Percentiles rank a stretch among this genome's conserved stretches.
These are phyloP conservation scores for Pristis pectinata DNA, from an alignment of 2,797 vertebrate species.

Conservation along the genomic window DNA sequence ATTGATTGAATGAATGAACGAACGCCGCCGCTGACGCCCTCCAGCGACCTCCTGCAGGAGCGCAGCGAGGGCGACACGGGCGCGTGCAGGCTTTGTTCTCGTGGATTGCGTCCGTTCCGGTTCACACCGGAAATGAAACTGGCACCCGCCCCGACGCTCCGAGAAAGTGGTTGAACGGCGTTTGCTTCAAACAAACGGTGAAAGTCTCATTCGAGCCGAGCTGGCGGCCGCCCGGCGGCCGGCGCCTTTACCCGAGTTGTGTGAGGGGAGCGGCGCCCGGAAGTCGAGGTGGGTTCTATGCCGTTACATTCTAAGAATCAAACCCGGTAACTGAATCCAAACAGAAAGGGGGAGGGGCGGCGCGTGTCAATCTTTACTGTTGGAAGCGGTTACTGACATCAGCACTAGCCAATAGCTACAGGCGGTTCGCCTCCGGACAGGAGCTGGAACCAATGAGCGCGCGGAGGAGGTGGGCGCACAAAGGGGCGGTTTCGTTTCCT, in stretches of 20 bases:
- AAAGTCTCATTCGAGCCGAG: neutral
- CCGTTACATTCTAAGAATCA: slow-evolving; percentile 8
- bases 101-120: neutral
- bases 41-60: no score
- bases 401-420: neutral
- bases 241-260: neutral
- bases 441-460: neutral
- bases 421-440: no score
- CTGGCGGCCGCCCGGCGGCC: neutral
- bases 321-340: neutral
- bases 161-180: neutral
- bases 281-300: neutral
- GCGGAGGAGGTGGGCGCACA: neutral
- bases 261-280: neutral
- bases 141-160: neutral
- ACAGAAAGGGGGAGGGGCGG: neutral
- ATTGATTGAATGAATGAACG: no score
- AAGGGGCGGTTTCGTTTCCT: slow-evolving; percentile 2
- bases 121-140: neutral
- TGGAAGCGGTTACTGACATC: neutral
- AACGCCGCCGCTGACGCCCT: no score
- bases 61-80: neutral
- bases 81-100: neutral
- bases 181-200: neutral
- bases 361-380: neutral